Evolutionary conservation across 2,113 vertebrate species (phyloP), one percentile per base, ranked within the genome.

Genomic region (Xenopus borealis): DNA sequence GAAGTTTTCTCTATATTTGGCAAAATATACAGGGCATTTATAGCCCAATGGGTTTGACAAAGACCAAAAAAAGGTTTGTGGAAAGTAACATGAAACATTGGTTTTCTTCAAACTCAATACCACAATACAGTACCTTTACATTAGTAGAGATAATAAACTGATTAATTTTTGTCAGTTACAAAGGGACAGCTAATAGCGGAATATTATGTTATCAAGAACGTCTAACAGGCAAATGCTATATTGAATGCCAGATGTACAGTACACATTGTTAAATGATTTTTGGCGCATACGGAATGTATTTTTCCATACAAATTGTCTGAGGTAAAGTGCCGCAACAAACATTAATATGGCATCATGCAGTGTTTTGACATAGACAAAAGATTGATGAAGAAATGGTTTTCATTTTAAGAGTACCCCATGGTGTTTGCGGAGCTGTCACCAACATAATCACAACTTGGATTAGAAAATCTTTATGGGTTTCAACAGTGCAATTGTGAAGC

Each of bases 1-100:
- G 92, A 93, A 93, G 89, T 92, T 93, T 84, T 80, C 17, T n/a
- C 82, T 87, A 88, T 40, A 40, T 87, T 75, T 86, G 88, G 87
- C 86, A 81, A 86, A 88, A 84, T 83, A 81, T 72, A 81, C 79
- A 74, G 85, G 85, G 87, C 85, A 71, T 84, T 83, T 84, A 74
- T 62, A 63, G 82, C 83, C 61, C 55, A 77, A 64, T 64, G 30
- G 23, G 66, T 63, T 77, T 69, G 10, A 23, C 10, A 58, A 58
- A 27, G 33, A 40, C 33, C 19, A 33, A 27, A 27, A 67, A 75
- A 66, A n/a, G 44, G 50, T 66, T n/a, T 12, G 13, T 23, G 44
- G 9, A 50, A 70, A 55, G 45, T 18, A 62, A 63, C n/a, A 13
- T 17, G 14, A 23, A 50, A 47, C 14, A 13, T 46, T 20, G 58